phyloP scores from a whole-genome alignment of 2,888 invertebrate genomes.

The Muschampia plurimacula region DNA sequence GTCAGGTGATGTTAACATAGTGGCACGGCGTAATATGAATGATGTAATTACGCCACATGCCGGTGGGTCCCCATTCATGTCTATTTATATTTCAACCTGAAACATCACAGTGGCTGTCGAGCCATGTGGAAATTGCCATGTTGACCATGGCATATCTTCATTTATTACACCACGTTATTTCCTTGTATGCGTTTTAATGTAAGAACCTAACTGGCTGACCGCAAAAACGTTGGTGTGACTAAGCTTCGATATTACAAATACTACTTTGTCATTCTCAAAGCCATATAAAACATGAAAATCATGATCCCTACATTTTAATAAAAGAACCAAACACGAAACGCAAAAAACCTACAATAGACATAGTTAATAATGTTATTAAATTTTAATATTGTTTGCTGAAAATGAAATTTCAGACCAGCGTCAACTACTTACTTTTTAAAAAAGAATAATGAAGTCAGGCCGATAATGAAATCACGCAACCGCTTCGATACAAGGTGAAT shows the following conservation, averaged over 20 bases:
- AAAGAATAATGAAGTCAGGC: neutral
- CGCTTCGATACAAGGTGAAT: neutral
- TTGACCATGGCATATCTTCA: neutral
- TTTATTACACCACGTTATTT: neutral
- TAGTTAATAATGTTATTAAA: too few species aligned
- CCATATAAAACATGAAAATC: neutral
- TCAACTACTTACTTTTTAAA: neutral
- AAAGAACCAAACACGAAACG: neutral
- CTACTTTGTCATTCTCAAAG: neutral
- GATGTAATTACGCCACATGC: conserved; percentile 62
- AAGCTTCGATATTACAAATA: neutral
- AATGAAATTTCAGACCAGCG: neutral
- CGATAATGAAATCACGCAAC: conserved; percentile 1
- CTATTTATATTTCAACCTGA: conserved; percentile 59
- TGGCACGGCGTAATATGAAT: conserved; percentile 57
- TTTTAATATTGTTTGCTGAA: neutral
- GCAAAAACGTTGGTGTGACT: neutral
- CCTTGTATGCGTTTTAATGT: neutral
- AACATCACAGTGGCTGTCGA: conserved; percentile 48
- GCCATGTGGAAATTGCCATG: neutral
- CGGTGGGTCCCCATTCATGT: conserved; percentile 61
- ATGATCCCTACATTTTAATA: neutral
- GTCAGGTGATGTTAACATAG: conserved; percentile 61
- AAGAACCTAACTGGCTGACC: neutral
- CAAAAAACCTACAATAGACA: too few species aligned